Conservation (phyloP, 2,113 vertebrate species). For the Callospermophilus lateralis region DNA sequence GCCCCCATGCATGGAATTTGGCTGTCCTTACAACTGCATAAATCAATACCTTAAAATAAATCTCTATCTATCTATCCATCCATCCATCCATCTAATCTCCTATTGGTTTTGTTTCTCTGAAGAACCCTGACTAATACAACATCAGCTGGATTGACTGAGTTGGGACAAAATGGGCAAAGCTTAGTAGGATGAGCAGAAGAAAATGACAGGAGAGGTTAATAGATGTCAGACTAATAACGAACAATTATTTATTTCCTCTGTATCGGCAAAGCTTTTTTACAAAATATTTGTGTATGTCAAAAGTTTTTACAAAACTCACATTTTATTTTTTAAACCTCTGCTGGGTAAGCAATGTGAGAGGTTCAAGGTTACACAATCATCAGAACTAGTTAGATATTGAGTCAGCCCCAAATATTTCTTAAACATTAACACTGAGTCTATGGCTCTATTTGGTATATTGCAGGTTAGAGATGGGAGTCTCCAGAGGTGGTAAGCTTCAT, state of each 20-base stretch:
- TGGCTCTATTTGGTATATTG: not conserved
- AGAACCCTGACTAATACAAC: not conserved
- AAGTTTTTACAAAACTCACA: not conserved
- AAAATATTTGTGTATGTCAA: not conserved
- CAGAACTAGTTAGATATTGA: not conserved
- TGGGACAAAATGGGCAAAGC: not conserved
- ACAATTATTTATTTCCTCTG: not conserved
- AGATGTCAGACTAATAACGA: not conserved
- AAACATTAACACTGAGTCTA: not conserved
- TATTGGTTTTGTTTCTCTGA: not conserved
- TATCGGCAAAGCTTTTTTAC: not conserved
- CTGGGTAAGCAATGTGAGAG: not conserved
- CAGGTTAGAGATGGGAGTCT: not conserved
- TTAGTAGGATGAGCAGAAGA: not conserved
- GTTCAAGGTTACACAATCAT: not conserved
- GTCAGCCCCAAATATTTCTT: not conserved
- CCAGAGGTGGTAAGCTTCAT: not conserved
- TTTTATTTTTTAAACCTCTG: not conserved
- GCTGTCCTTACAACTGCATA: rapidly evolving
- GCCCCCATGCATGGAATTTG: not conserved
- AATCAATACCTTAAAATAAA: not conserved
- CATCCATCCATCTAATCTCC: not conserved
- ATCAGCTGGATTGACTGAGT: not conserved
- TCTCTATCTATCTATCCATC: not conserved
- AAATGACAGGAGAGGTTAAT: not conserved